Evolutionary conservation across 2,113 vertebrate genomes (phyloP).

Genomic region (Corynorhinus townsendii): DNA sequence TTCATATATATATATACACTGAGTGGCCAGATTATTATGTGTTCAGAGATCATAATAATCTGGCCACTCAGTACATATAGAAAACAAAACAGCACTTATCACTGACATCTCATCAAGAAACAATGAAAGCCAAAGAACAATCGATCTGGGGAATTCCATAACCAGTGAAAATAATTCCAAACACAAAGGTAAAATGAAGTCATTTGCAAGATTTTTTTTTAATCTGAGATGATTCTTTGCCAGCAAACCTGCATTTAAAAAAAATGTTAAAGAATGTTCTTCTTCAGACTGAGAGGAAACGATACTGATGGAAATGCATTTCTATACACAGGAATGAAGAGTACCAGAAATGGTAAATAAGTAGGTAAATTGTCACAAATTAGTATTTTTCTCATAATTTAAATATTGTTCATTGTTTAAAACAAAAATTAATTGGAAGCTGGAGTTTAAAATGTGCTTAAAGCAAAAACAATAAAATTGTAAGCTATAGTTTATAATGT

Average conservation of each 20-base stretch:
- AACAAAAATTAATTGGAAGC: background rate
- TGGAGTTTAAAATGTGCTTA: background rate
- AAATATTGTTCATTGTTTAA: background rate
- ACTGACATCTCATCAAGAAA: background rate
- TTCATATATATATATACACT: too few species aligned
- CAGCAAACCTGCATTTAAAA: background rate
- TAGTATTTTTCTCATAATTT: background rate
- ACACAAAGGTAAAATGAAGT: background rate
- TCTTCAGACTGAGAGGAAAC: background rate
- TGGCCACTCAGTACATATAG: too few species aligned
- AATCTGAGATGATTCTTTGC: background rate
- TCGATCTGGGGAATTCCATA: background rate
- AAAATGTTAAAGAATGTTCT: background rate
- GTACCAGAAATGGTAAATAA: background rate
- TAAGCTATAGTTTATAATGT: background rate
- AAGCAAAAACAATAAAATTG: background rate
- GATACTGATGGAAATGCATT: background rate
- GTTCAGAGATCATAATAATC: too few species aligned
- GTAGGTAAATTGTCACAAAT: background rate
- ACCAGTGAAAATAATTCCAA: background rate
- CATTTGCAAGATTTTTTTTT: background rate
- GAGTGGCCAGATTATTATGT: too few species aligned
- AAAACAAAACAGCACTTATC: too few species aligned
- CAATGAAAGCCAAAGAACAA: background rate
- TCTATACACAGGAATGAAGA: background rate